Base-by-base conservation (phyloP, 2,888 invertebrate species). In the Achlya flavicornis region DNA sequence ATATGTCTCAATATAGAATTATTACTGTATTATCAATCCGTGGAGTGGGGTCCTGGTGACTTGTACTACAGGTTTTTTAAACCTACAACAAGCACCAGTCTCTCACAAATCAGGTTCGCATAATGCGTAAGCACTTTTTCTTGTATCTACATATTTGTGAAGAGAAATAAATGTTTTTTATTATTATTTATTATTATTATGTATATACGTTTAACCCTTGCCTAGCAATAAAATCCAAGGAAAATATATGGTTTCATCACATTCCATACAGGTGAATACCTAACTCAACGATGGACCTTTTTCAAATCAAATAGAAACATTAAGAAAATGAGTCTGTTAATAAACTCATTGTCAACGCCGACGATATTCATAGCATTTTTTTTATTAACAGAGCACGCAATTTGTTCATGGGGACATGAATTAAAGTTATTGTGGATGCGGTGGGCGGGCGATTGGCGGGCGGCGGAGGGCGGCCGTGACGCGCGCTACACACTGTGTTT, bases 341-440 rank as follows among this genome's bases (percentile, higher is more conserved):
- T 58, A 61, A 61, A 64, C 46, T 61, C n/a, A 32, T 26, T 26
- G 38, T 48, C 58, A 10, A n/a, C 16, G 53, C 33, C 46, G 62
- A 66, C 65, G 66, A 65, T 64, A 69, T 59, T 65, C 63, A 63
- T 58, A 53, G 62, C 64, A 63, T 68, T 64, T 67, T 26, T 65
- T 75, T 77, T 83, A 85, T 83, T 81, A 83, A 82, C 85, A 84
- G 84, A 82, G 76, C 77, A 75, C 70, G 74, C 72, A 78, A 78
- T 84, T 81, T 80, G 80, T 83, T 77, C 81, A 69, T 67, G 69
- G 77, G 80, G 75, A 80, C 76, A 75, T 81, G 80, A 85, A 86
- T 86, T 83, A 85, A 86, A 85, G 75, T 77, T 73, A 80, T 80
- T 75, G 76, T 81, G 76, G 75, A 80, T 69, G 66, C 69, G 64